Conservation (phyloP, 2,797 vertebrate species). For the Hybognathus amarus region DNA sequence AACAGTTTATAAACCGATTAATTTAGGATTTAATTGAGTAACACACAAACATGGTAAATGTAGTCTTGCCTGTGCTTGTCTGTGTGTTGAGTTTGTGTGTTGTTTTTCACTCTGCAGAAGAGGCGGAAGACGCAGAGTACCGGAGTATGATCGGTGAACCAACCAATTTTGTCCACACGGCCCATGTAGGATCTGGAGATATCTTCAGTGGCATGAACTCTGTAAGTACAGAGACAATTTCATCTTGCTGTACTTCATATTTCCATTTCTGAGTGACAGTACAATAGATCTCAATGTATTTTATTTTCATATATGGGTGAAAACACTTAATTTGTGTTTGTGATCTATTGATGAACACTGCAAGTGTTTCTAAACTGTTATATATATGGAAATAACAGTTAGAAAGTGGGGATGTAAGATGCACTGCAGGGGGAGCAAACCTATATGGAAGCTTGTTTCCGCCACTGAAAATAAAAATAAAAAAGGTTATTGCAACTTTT, state of each 20-base stretch:
- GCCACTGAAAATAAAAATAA: no score
- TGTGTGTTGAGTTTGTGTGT: neutral
- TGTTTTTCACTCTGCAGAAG: conserved; percentile 74
- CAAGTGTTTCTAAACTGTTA: no score
- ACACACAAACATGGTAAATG: neutral
- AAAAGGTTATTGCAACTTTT: no score
- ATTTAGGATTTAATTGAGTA: neutral
- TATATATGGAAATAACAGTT: neutral
- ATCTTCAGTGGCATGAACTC: conserved; percentile 88
- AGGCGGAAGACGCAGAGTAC: conserved; percentile 84
- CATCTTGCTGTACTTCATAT: neutral
- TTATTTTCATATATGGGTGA: no score
- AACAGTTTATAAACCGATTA: neutral
- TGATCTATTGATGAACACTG: neutral
- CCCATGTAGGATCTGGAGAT: conserved; percentile 86
- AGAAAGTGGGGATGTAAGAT: neutral
- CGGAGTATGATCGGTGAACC: conserved; percentile 88
- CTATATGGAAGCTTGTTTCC: no score
- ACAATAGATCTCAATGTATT: neutral
- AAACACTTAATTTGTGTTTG: no score
- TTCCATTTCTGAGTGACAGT: neutral
- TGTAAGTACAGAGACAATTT: conserved; percentile 70
- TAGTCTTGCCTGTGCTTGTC: no score
- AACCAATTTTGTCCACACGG: conserved; percentile 87
- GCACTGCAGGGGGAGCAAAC: neutral